These are phyloP conservation scores for Erannis defoliaria DNA, from an alignment of 2,888 invertebrate species.

Conservation along the genomic window DNA sequence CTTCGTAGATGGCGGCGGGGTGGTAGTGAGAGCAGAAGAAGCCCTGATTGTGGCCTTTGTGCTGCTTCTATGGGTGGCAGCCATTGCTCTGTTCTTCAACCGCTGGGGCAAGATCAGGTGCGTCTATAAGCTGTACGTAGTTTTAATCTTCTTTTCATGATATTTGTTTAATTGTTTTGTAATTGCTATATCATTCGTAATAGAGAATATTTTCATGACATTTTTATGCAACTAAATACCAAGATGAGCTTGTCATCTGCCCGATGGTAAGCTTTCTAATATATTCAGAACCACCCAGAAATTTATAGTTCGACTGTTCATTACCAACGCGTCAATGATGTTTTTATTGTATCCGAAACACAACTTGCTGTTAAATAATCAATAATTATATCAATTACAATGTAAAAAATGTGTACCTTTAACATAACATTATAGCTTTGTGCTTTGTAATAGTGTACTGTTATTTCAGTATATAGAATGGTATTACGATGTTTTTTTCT, in stretches of 20 bases:
- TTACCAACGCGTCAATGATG: no score
- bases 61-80: slow-evolving; percentile 94
- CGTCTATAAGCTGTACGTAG: slow-evolving; percentile 86
- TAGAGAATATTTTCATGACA: background rate
- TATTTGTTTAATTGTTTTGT: background rate
- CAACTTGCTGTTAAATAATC: no score
- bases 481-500: slow-evolving; percentile 1
- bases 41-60: slow-evolving; percentile 94
- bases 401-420: no score
- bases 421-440: no score
- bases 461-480: no score
- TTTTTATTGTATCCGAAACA: no score
- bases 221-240: background rate
- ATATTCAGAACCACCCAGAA: no score
- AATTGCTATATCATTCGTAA: background rate
- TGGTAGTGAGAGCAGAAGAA: slow-evolving; percentile 94
- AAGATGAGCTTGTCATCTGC: background rate
- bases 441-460: no score
- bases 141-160: slow-evolving; percentile 17
- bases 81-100: slow-evolving; percentile 96
- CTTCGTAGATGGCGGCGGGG: slow-evolving; percentile 85
- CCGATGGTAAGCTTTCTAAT: no score
- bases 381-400: no score
- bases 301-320: no score
- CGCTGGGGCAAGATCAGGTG: slow-evolving; percentile 96